Evolutionary conservation across 2,113 vertebrate species (phyloP), one percentile per base, ranked within the genome.

Genomic region (Pterocles orientalis): DNA sequence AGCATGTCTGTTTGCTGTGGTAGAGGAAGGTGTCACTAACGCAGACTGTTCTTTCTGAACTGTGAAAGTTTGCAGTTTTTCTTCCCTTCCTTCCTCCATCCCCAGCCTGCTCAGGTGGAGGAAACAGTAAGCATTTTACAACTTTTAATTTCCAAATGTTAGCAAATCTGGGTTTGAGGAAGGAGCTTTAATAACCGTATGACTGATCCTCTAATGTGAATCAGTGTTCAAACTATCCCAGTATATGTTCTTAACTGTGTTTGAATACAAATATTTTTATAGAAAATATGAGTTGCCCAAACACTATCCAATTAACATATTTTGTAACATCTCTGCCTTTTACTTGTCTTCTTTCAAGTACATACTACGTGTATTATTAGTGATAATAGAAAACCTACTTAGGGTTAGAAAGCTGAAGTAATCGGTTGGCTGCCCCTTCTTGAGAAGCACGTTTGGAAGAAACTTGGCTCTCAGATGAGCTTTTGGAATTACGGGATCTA

Each of bases 251-350:
- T 77, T 88, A 73, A 58, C 62, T 95, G n/a, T 94, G 33, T 92
- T 75, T 78, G 68, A 97, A 95, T 96, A 53, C 79, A 95, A 89
- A 90, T 97, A 47, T 92, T 96, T 75, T 95, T 57, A 84, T 65
- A 94, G 84, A 89, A 94, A 95, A 96, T 73, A 15, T 96, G 90
- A 96, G 62, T 94, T 97, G 89, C 92, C 86, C 81, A 83, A 85
- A 88, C 53, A 31, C 16, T 92, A 47, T 97, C 88, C 81, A 82
- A 7, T 95, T 96, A 95, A 77, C 82, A 61, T 71, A 83, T 50
- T 93, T 86, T 69, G 75, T 92, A 89, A 86, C 66, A 77, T 71
- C 64, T 69, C 68, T 93, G 92, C 73, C 64, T 96, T 87, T 70
- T 89, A 82, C 53, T 15, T 70, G 41, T 84, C 24, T 96, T 91